Evolutionary conservation across 2,797 vertebrate species (phyloP), one percentile per base, ranked within the genome.

Genomic region (Propithecus perrieri): DNA sequence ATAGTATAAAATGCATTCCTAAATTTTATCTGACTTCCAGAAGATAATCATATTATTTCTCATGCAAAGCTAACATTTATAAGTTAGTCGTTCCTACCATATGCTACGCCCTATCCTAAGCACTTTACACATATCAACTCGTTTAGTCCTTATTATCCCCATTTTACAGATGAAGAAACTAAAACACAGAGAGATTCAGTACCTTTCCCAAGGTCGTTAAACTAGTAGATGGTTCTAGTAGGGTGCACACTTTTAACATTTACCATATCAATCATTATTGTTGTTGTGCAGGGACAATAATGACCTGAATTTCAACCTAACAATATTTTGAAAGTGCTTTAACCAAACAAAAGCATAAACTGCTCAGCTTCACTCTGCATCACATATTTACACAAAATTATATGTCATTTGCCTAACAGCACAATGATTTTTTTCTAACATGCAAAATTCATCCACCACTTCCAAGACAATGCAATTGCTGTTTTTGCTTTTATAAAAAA

Each of bases 401-500:
- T n/a, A 92, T 46, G 84, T 93, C 38, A 90, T 83, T 94, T 89
- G 72, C 67, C 57, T 63, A 93, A 80, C 59, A 76, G 41, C 33
- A 55, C 72, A 95, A 86, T 28, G 43, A 85, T 50, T 41, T 24
- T 24, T 85, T 97, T 95, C 50, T 76, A 85, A 65, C 28, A 83
- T 59, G 48, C 92, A 96, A 91, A 96, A 53, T 71, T 67, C 48
- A 95, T 41, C 61, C 8, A 59, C 75, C n/a, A 53, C 6, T 33
- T 80, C 91, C 93, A 85, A 93, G 55, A 75, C 46, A 94, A 83
- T 65, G 4, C 48, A 76, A 93, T 41, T 41, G 65, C 33, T 93
- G 33, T 41, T 61, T 96, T 57, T 97, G 59, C n/a, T 89, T 88
- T 74, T 41, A 91, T 50, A 93, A 30, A 91, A 91, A 92, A 95